Base-by-base conservation (phyloP, 1,140 invertebrate genomes). In the Cydia fagiglandana region DNA sequence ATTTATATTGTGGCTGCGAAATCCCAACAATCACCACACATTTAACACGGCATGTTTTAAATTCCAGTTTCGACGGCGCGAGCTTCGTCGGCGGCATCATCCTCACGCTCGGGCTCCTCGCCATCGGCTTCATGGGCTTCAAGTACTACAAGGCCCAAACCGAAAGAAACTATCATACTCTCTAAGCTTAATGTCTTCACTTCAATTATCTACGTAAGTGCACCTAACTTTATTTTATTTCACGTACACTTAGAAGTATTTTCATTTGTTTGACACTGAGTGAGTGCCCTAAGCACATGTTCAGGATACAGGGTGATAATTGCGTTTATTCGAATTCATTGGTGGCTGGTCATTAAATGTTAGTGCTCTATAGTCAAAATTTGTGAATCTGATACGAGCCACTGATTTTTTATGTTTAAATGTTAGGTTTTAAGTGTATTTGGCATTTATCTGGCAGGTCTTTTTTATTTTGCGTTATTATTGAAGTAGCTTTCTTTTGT, bases 91-190 rank as follows among this genome's bases (percentile, higher is more conserved):
- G 96, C 53, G 97, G 97, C 56, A 97, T 97, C 73, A 95, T 97
- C 15, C 90, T 97, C 15, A 95, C 96, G 47, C 88, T 95, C 28
- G 96, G 96, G 17, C 86, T 97, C 20, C 91, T 96, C 38, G 96
- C 96, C 7, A 96, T 97, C 79, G 94, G 94, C 2, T 95, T 96
- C 89, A 95, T 97, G 81, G 95, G 95, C 61, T 96, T 95, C 90
- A 97, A 97, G 90, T 97, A 97, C 89, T 97, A 97, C 93, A 96
- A 96, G 88, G 95, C 96, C 56, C 94, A 96, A 79, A 96, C 95
- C 76, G 96, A 97, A 88, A 94, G 95, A 77, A 97, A 96, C 89
- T 97, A 97, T 91, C 96, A 97, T 83, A 97, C 96, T 78, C 94
- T 97, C 81, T 97, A 96, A 96, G 81, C 80, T 68, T 83, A 53